Base-by-base conservation (phyloP, 2,113 vertebrate species). In the Atractosteus spatula region DNA sequence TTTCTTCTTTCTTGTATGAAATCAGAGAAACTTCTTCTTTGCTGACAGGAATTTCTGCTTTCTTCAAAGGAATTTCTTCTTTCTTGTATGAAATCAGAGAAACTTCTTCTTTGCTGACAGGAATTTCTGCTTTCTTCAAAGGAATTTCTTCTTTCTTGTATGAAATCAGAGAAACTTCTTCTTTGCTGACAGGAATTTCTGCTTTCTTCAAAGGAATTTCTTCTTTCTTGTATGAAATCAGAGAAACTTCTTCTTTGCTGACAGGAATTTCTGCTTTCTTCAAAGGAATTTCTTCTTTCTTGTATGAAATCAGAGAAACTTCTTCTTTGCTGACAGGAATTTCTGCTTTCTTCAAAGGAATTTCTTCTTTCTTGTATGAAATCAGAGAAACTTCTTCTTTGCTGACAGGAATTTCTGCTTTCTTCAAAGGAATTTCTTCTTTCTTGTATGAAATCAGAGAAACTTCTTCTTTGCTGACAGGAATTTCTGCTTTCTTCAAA, bases 391-490 rank as follows among this genome's bases (percentile, higher is more conserved):
- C 29, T 45, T 66, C 45, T 3, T 7, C n/a, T 47, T 8, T 51
- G 5, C 10, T 51, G 47, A 51, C 10, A 42, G n/a, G 3, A 44
- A 51, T 10, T 10, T 51, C 47, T 51, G 5, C 47, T 51, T 51
- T 64, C 8, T 41, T 64, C 29, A n/a, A 13, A 56, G 42, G 59
- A 5, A 0, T 64, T 68, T 17, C 61, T 66, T 82, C 77, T 0
- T 62, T 70, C 64, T 57, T 76, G 4, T 29, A 1, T 29, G 29
- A 29, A 29, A 29, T 29, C 1, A 12, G 44, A 3, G 57, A 3
- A 1, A n/a, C 78, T 87, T 72, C 57, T 17, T 55, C 12, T 44
- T 54, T 42, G 62, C 56, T 8, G 51, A 44, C 17, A 11, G 62
- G 0, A 0, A 75, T 68, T 71, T 14, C n/a, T 29, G 66, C 54